These are phyloP conservation scores for Drosophila mettleri DNA, from an alignment of 2,888 invertebrate species.

Conservation along the genomic window DNA sequence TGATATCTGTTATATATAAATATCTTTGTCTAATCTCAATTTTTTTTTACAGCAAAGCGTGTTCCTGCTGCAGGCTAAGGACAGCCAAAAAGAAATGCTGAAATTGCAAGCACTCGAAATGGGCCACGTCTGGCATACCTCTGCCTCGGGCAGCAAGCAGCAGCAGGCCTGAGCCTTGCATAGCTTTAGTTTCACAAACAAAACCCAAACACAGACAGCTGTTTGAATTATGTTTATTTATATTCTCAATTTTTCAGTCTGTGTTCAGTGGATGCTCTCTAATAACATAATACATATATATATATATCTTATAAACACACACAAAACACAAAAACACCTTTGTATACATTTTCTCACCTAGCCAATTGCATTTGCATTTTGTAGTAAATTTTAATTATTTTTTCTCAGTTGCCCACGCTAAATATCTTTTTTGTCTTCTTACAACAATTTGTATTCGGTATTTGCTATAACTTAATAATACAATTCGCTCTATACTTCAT, in stretches of 20 bases:
- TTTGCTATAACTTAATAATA: constrained; percentile 2
- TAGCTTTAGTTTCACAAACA: constrained; percentile 18
- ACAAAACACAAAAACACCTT: constrained; percentile 5
- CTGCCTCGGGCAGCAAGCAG: constrained; percentile 53
- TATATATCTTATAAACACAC: not conserved
- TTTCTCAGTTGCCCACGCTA: constrained; percentile 10
- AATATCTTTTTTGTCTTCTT: constrained; percentile 1
- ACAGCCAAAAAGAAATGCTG: constrained; percentile 87
- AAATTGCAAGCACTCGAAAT: constrained; percentile 83
- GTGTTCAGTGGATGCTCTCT: constrained; percentile 20
- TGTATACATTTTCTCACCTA: constrained; percentile 41
- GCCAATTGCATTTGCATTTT: constrained; percentile 62
- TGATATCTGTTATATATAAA: not conserved
- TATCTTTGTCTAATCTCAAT: not conserved
- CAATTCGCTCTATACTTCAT: constrained; percentile 40
- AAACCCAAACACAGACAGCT: constrained; percentile 11
- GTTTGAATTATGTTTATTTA: constrained; percentile 17
- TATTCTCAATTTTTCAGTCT: constrained; percentile 17
- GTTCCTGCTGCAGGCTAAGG: constrained; percentile 92
- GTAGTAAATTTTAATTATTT: constrained; percentile 36
- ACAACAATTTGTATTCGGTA: not conserved
- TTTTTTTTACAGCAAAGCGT: constrained; percentile 89
- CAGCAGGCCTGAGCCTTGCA: constrained; percentile 55
- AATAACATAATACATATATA: constrained; percentile 25
- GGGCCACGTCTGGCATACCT: constrained; percentile 74